Conservation (phyloP, 1,140 invertebrate species). For the Conus ventricosus region DNA sequence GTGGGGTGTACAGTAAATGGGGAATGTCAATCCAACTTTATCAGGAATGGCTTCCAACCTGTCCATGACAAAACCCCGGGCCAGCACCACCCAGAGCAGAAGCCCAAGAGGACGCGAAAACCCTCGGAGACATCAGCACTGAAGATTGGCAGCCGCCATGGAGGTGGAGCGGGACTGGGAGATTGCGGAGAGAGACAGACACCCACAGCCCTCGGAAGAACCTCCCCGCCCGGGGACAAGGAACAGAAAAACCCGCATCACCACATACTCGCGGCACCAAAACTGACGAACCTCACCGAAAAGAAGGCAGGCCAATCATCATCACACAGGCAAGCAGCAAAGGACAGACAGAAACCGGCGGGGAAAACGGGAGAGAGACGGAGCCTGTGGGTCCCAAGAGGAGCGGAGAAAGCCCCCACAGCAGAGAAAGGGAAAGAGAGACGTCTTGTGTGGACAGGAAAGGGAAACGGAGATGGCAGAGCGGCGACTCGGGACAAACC, state of each 20-base stretch:
- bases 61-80: not conserved
- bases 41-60: not conserved
- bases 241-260: not conserved
- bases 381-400: not conserved
- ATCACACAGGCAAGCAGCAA: too few species aligned
- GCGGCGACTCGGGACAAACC: too few species aligned
- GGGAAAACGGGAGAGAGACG: not conserved
- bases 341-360: not conserved
- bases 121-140: not conserved
- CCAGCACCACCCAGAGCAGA: constrained; percentile 3
- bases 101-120: not conserved
- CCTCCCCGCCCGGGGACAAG: too few species aligned
- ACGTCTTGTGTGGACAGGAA: not conserved
- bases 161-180: not conserved
- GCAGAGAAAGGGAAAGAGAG: not conserved
- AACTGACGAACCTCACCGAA: too few species aligned
- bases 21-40: not conserved
- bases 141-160: constrained; percentile 8
- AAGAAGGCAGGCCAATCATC: too few species aligned
- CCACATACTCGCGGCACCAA: not conserved
- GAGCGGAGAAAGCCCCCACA: not conserved
- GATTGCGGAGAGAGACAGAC: not conserved
- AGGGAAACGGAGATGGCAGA: too few species aligned
- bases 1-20: not conserved
- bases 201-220: too few species aligned